Base-by-base conservation (phyloP, 2,113 vertebrate species). In the Oryzias woworae region DNA sequence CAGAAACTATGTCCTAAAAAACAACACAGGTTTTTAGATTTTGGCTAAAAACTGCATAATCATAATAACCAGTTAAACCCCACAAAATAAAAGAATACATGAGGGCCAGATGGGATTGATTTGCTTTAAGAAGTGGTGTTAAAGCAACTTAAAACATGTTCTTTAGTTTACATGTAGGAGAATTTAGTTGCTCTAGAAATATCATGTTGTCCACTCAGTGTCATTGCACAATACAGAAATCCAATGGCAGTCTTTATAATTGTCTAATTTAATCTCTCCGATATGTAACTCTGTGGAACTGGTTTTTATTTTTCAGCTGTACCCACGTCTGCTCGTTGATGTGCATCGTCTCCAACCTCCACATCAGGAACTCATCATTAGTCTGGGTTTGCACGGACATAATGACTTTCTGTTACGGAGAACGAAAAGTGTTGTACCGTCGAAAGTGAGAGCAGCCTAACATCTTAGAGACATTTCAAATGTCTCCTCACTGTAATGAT, bases 381-480 rank as follows among this genome's bases (percentile, higher is more conserved):
- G 22, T 15, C 2, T 49, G 61, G 45, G 42, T 73, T 72, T 53
- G 24, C 17, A 2, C 42, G 62, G 18, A 68, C n/a, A 16, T 2
- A 13, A 2, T 49, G 22, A 3, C 48, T 45, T 50, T 36, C 53
- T 67, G 54, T 52, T 58, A 14, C 15, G 6, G 16, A 61, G 47
- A 12, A 36, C 42, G 26, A 56, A 46, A 43, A 14, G 8, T 10
- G 17, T 68, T 66, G 36, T 66, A 54, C 49, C 36, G 10, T 12
- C 12, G 36, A 53, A 31, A 46, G 22, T 62, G 64, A 78, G 71
- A 76, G 45, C 51, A 69, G 56, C 58, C 71, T 82, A 75, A 81
- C 66, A 80, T 75, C 70, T 69, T 57, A 36, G 57, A 78, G 67
- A 69, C 62, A 85, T 81, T 83, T 89, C 51, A 81, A 77, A 81